Evolutionary conservation across 1,140 invertebrate genomes (phyloP), one percentile per base, ranked within the genome.

Genomic region (Heliconius hermathena): DNA sequence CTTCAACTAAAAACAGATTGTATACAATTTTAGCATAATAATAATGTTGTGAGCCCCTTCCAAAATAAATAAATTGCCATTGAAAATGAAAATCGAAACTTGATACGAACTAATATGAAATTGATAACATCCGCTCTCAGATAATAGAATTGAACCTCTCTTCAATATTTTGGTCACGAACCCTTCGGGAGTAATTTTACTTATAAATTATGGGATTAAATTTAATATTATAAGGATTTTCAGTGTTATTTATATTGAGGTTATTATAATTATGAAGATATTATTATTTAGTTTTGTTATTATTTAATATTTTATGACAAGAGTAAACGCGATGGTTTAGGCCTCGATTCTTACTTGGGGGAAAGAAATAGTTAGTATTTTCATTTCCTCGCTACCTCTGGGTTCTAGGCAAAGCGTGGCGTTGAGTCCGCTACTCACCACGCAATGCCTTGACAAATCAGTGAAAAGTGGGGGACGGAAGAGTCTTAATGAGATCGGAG

Each of bases 111-210:
- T 79, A 79, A 79, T 70, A 74, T 54, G 78, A 74, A 79, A 79
- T 52, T 80, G 73, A 80, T 80, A 76, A 71, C 78, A 80, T 76
- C 78, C 78, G 41, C 22, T 71, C 70, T 73, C 8, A 73, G 26
- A 57, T 70, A 74, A 74, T 74, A 46, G 57, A 33, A 76, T 72
- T 75, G 73, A 76, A 76, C 74, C 73, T 70, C 70, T 52, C 73
- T 57, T 71, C 70, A 76, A 76, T 76, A 76, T 75, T 80, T 76
- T 80, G 78, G 74, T 80, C 78, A 80, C 78, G 78, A 76, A 80
- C 78, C 73, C 46, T 76, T 74, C 41, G 60, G 52, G 71, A 36
- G 60, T 80, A 80, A 80, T 80, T 76, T 76, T 41, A 71, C 49
- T 60, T 41, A 80, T 75, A 80, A 80, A 80, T 80, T 76, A 75